Evolutionary conservation across 1,140 invertebrate genomes (phyloP).

Genomic region (Dendroctonus valens): DNA sequence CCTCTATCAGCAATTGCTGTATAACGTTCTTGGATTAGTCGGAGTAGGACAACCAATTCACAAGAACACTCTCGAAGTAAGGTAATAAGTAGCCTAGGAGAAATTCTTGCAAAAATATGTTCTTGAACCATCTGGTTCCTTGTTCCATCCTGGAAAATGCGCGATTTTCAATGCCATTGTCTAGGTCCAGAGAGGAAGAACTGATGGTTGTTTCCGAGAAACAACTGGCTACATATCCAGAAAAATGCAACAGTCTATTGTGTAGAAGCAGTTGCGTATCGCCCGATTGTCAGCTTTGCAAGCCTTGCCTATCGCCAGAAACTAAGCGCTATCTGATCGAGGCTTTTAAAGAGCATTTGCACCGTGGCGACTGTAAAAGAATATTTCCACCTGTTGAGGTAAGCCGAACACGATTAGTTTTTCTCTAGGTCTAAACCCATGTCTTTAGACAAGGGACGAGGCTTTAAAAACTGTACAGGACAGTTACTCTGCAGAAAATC

Average conservation of each 20-base stretch:
- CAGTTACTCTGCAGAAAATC: conserved; percentile 60
- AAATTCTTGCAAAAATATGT: conserved; percentile 2
- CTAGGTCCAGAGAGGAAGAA: conserved; percentile 50
- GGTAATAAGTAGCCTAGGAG: conserved; percentile 18
- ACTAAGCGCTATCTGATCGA: conserved; percentile 59
- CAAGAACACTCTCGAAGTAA: conserved; percentile 33
- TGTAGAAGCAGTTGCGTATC: conserved; percentile 65
- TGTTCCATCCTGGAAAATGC: background rate
- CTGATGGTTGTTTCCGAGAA: conserved; percentile 75
- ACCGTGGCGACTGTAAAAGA: conserved; percentile 74
- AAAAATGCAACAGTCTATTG: conserved; percentile 61
- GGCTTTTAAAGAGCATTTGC: conserved; percentile 77
- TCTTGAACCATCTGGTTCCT: background rate
- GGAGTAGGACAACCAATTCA: conserved; percentile 64
- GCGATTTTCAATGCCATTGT: too few relatives aligned
- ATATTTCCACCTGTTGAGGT: conserved; percentile 78
- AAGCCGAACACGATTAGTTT: conserved; percentile 38
- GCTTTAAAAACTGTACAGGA: conserved; percentile 45
- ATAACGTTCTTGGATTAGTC: conserved; percentile 79
- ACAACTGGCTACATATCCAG: conserved; percentile 75
- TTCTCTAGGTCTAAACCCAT: conserved; percentile 42
- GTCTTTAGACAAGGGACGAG: conserved; percentile 25
- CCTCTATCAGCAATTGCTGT: conserved; percentile 91
- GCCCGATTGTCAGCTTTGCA: conserved; percentile 75
- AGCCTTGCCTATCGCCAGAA: conserved; percentile 68